A percentile compares a stretch with the other conserved stretches of the same genome.
Conservation (phyloP, 2,797 vertebrate genomes). For the Bryconaethiops microstoma region DNA sequence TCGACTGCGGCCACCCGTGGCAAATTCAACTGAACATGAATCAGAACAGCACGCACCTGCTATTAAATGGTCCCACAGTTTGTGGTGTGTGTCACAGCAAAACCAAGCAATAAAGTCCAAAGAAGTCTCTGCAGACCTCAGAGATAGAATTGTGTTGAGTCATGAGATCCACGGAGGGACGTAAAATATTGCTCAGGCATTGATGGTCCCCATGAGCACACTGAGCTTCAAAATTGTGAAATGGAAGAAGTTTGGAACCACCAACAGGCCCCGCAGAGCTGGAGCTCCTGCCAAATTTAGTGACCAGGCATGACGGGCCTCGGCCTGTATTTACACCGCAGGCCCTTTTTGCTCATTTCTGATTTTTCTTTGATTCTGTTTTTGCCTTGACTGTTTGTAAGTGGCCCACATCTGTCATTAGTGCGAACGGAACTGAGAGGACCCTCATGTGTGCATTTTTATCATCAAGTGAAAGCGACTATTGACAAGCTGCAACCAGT, state of each 20-base stretch:
- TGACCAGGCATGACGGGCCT: neutral
- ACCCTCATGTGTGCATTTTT: neutral
- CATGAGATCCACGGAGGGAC: constrained; percentile 1
- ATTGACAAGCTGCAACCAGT: neutral
- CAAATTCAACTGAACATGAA: constrained; percentile 31
- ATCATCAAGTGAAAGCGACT: neutral
- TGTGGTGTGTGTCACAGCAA: constrained; percentile 5
- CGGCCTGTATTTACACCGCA: neutral
- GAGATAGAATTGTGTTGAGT: constrained; percentile 9
- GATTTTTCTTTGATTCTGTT: neutral
- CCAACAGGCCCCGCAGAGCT: neutral
- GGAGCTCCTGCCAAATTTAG: constrained; percentile 1
- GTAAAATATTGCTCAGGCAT: neutral
- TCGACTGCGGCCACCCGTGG: neutral
- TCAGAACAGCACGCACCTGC: constrained; percentile 7
- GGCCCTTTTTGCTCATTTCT: neutral
- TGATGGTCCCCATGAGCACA: constrained; percentile 8
- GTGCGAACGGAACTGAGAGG: neutral
- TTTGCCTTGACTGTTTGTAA: neutral
- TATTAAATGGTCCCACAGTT: constrained; percentile 21
- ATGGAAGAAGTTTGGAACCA: constrained; percentile 4
- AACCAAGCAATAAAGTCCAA: constrained; percentile 17
- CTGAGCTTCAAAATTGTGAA: neutral
- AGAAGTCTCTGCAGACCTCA: neutral
- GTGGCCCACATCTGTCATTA: neutral